Evolutionary conservation across 2,888 invertebrate species (phyloP), one percentile per base, ranked within the genome.

Genomic region (Micropterix aruncella): DNA sequence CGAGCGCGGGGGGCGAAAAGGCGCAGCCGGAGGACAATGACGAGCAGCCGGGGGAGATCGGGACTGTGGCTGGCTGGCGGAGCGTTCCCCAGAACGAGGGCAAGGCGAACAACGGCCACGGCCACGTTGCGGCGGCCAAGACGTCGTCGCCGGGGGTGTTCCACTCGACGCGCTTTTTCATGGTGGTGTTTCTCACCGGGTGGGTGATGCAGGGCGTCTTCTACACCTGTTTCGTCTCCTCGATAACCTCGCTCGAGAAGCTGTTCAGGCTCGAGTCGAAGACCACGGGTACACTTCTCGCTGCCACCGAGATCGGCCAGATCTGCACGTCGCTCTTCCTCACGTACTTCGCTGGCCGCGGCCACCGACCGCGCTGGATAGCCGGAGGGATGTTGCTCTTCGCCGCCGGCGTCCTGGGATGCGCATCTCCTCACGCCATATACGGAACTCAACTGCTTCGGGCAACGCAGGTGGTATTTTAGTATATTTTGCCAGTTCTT

Each of bases 311-410:
- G 66, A 86, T 93, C 58, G 93, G 93, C 0, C 92, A 92, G 66
- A 92, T 93, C 55, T 85, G 89, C 50, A 91, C 91, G 39, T 87
- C 91, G 44, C 68, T 93, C 55, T 69, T 92, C 56, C 66, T 93
- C 53, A 90, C 91, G 19, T 93, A 93, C 60, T 83, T 87, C 60
- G 92, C 90, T 9, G 92, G 92, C 4, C 84, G 90, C 52, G 92
- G 92, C 5, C 92, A 93, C 66, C 74, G 92, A 53, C 93, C 93
- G 42, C 81, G 89, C 51, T 92, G 92, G 92, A 93, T 93, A 55
- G 91, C 88, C 43, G 86, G 87, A 70, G 90, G 92, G 65, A 91
- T 91, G 87, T 75, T 90, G 40, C 74, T 93, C 51, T 85, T 92
- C 60, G 87, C 90, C 5, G 74, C 86, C 37, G 88, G 90, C 19